These are phyloP conservation scores for Rhopalosiphum padi DNA, from an alignment of 1,140 invertebrate species.

Conservation along the genomic window DNA sequence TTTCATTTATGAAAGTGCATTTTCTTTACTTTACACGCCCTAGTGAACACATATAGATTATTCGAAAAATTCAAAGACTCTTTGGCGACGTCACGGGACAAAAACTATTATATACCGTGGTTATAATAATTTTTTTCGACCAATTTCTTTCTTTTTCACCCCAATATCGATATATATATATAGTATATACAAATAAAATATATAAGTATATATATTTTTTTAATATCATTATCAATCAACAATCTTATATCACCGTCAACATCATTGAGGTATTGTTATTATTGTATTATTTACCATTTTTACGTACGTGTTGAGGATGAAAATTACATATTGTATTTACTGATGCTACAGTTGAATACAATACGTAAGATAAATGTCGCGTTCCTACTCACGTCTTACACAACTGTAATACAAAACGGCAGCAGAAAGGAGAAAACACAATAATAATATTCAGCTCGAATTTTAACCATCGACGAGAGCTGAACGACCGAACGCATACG, in stretches of 20 bases:
- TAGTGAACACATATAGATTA: not conserved
- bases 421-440: not conserved
- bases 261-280: not conserved
- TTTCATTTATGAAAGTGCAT: constrained; percentile 27
- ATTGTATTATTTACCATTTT: not conserved
- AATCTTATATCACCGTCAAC: not conserved
- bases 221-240: not conserved
- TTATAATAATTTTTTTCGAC: not conserved
- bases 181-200: not conserved
- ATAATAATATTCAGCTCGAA: not conserved
- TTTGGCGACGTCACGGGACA: not conserved
- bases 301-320: not conserved
- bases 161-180: not conserved
- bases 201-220: not conserved
- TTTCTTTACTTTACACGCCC: not conserved
- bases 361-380: not conserved
- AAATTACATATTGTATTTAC: constrained; percentile 14
- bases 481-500: no score
- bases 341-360: not conserved
- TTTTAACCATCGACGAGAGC: not conserved
- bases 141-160: not conserved
- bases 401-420: not conserved
- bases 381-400: not conserved
- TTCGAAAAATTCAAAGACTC: constrained; percentile 7
- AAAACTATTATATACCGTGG: not conserved